Evolutionary conservation across 2,888 invertebrate species (phyloP).

Genomic region (Cotesia congregata): DNA sequence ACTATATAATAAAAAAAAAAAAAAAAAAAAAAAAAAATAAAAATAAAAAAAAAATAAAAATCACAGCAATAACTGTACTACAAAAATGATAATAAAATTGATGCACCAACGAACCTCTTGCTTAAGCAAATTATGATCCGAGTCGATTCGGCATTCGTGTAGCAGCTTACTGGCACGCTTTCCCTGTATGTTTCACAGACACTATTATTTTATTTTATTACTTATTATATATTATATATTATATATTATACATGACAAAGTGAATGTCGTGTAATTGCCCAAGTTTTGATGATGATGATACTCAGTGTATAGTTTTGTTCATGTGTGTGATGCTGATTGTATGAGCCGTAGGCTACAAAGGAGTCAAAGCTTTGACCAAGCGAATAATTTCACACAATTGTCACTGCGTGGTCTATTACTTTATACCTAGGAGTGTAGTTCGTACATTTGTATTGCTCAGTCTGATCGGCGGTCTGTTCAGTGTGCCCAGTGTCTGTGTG

Average conservation of each 20-base stretch:
- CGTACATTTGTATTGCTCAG: background rate
- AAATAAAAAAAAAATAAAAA: background rate
- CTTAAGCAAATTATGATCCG: slow-evolving; percentile 49
- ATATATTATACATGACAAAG: slow-evolving; percentile 28
- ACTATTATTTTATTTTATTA: slow-evolving; percentile 24
- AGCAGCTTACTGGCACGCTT: slow-evolving; percentile 44
- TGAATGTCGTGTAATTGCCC: slow-evolving; percentile 38
- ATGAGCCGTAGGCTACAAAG: slow-evolving; percentile 22
- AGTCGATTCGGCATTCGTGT: slow-evolving; percentile 44
- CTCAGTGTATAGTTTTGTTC: background rate
- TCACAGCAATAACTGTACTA: background rate
- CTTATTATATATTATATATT: slow-evolving; percentile 8
- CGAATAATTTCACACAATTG: slow-evolving; percentile 10
- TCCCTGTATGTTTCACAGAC: slow-evolving; percentile 37
- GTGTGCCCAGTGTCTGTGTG: background rate
- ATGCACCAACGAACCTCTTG: slow-evolving; percentile 46
- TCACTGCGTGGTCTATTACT: slow-evolving; percentile 6
- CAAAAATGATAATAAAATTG: slow-evolving; percentile 19
- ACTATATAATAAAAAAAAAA: background rate
- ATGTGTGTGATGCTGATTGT: background rate
- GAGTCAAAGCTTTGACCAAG: slow-evolving; percentile 30
- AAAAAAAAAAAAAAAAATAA: background rate
- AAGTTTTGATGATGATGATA: slow-evolving; percentile 23
- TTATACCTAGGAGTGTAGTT: background rate
- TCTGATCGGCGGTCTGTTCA: background rate